Percentiles rank a stretch among this genome's conserved stretches.
Conservation (phyloP, 2,888 invertebrate species). For the Cyrtodaria siliqua region DNA sequence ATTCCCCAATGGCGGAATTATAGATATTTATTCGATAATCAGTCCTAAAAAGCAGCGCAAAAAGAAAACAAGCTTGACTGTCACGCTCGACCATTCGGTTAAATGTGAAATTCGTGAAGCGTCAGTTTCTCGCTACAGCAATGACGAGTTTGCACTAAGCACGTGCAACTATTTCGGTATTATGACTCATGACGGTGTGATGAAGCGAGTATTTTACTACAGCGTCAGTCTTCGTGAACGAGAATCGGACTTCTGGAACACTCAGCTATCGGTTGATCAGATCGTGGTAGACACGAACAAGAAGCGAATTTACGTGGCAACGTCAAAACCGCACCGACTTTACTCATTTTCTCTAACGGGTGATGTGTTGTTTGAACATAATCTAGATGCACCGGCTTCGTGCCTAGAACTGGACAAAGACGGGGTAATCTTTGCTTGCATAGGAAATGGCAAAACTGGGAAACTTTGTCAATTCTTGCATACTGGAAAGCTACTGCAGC, state of each 20-base stretch:
- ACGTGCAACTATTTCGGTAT: slow-evolving; percentile 50
- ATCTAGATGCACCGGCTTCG: slow-evolving; percentile 27
- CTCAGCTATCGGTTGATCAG: slow-evolving; percentile 34
- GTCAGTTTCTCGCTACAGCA: slow-evolving; percentile 34
- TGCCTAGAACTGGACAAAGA: slow-evolving; percentile 38
- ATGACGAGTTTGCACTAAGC: slow-evolving; percentile 39
- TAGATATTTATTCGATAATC: slow-evolving; percentile 44
- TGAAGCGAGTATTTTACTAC: slow-evolving; percentile 45
- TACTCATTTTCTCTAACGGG: slow-evolving; percentile 43
- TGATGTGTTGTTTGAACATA: slow-evolving; percentile 43
- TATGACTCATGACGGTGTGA: slow-evolving; percentile 39
- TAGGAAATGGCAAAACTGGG: slow-evolving; percentile 11
- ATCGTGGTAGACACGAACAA: slow-evolving; percentile 36
- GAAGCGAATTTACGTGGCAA: slow-evolving; percentile 39
- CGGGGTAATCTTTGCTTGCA: not conserved
- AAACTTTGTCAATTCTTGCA: slow-evolving; percentile 33
- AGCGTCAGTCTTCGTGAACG: slow-evolving; percentile 42
- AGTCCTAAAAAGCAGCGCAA: slow-evolving; percentile 29
- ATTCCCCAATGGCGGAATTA: slow-evolving; percentile 41
- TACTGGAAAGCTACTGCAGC: slow-evolving; percentile 27
- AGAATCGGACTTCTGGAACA: slow-evolving; percentile 50
- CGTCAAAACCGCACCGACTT: slow-evolving; percentile 38
- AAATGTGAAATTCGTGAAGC: slow-evolving; percentile 48
- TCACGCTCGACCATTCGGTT: slow-evolving; percentile 32
- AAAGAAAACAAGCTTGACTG: slow-evolving; percentile 24